Evolutionary conservation across 2,797 vertebrate species (phyloP).

Genomic region (Iguana delicatissima): DNA sequence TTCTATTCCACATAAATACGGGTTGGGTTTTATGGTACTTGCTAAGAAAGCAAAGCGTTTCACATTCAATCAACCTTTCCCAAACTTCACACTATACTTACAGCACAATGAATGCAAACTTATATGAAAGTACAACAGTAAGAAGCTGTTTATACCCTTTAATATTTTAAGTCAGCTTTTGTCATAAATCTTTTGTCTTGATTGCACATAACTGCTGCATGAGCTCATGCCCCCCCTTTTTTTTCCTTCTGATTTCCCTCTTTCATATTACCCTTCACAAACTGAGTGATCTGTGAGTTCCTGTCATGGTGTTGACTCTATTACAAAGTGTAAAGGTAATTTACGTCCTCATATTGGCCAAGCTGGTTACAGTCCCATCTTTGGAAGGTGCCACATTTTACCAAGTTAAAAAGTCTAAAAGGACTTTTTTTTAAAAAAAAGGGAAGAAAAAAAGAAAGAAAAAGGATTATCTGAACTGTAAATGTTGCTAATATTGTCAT

Average conservation of each 20-base stretch:
- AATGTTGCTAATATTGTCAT: conserved; percentile 55
- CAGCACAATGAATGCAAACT: conserved; percentile 53
- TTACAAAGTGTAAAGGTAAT: conserved; percentile 82
- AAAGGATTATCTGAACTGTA: conserved; percentile 50
- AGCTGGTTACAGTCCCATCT: conserved; percentile 49
- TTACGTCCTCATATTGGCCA: conserved; percentile 65
- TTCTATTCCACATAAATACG: conserved; percentile 56
- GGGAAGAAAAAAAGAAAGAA: neutral
- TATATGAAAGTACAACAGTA: conserved; percentile 69
- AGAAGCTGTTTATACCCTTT: conserved; percentile 80
- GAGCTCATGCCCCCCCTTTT: conserved; percentile 64
- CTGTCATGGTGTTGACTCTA: conserved; percentile 80
- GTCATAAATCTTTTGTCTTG: conserved; percentile 79
- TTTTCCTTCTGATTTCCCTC: conserved; percentile 75
- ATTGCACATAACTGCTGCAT: conserved; percentile 70
- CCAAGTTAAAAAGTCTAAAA: conserved; percentile 62
- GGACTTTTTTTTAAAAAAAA: conserved; percentile 18
- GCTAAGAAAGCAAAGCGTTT: conserved; percentile 63
- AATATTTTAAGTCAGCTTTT: conserved; percentile 76
- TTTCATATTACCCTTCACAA: conserved; percentile 78
- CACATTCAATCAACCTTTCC: conserved; percentile 60
- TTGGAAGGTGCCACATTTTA: conserved; percentile 58
- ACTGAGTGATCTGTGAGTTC: conserved; percentile 81
- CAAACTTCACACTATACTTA: conserved; percentile 68
- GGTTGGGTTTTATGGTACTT: conserved; percentile 62